These are phyloP conservation scores for Schizotus pectinicornis DNA, from an alignment of 2,888 invertebrate species.

Conservation along the genomic window DNA sequence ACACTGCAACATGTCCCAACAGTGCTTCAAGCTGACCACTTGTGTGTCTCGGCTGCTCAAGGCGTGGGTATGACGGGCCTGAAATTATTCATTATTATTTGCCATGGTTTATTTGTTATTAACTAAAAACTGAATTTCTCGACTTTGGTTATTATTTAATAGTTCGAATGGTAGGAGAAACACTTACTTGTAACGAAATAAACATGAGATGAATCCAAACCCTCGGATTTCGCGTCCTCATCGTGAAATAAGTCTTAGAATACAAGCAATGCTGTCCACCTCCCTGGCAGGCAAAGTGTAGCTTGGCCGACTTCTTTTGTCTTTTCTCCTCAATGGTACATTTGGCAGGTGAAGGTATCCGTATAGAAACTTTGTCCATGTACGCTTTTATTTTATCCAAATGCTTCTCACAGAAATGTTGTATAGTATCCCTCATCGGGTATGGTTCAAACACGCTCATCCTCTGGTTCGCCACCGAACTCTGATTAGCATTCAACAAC, in stretches of 20 bases:
- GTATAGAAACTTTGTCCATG: slow-evolving; percentile 84
- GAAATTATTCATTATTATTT: slow-evolving; percentile 18
- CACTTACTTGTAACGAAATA: slow-evolving; percentile 77
- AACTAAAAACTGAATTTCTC: no score
- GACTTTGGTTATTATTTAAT: no score
- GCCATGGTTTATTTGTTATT: no score
- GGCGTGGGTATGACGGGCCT: slow-evolving; percentile 71
- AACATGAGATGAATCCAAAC: slow-evolving; percentile 98
- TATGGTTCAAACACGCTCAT: slow-evolving; percentile 89
- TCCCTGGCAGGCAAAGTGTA: slow-evolving; percentile 89
- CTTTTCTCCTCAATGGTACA: slow-evolving; percentile 91
- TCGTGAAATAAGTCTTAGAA: slow-evolving; percentile 77
- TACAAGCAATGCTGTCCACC: slow-evolving; percentile 87
- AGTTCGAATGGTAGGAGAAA: slow-evolving; percentile 42
- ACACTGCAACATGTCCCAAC: slow-evolving; percentile 93
- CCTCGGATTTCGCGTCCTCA: slow-evolving; percentile 81
- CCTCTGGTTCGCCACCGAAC: slow-evolving; percentile 58
- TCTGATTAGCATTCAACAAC: slow-evolving; percentile 67
- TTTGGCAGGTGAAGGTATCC: slow-evolving; percentile 89
- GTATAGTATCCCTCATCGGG: slow-evolving; percentile 90
- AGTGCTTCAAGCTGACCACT: slow-evolving; percentile 84
- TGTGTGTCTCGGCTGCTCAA: slow-evolving; percentile 81
- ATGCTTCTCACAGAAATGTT: slow-evolving; percentile 96
- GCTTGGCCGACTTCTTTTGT: slow-evolving; percentile 84
- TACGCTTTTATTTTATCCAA: slow-evolving; percentile 89